Conservation (phyloP, 1,140 invertebrate species). For the Drosophila pallidifrons region DNA sequence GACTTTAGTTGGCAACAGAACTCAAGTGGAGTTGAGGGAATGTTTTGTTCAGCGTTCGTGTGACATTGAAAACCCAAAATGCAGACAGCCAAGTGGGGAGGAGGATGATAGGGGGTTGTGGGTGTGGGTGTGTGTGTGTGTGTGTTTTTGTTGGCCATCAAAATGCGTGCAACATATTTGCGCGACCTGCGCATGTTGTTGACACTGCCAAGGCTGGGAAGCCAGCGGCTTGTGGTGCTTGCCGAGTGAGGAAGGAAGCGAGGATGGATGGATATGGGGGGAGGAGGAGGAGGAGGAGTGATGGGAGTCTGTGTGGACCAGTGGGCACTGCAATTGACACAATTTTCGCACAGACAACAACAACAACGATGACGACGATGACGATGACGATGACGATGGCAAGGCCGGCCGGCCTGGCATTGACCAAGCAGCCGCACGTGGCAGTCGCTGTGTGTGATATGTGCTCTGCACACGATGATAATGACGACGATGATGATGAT, state of each 20-base stretch:
- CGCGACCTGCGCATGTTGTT: slow-evolving; percentile 74
- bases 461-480: slow-evolving; percentile 28
- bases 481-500: slow-evolving; percentile 36
- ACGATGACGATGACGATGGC: slow-evolving; percentile 18
- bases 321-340: slow-evolving; percentile 80
- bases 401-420: slow-evolving; percentile 61
- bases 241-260: not conserved
- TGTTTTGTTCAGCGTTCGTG: slow-evolving; percentile 1
- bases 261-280: not conserved
- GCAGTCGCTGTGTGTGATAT: slow-evolving; percentile 36
- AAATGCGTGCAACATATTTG: slow-evolving; percentile 51
- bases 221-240: slow-evolving; percentile 4
- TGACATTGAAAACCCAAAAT: slow-evolving; percentile 57
- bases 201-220: slow-evolving; percentile 47
- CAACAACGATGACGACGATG: slow-evolving; percentile 24
- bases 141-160: slow-evolving; percentile 15
- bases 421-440: slow-evolving; percentile 58
- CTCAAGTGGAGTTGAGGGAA: not conserved
- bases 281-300: not conserved
- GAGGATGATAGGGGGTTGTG: not conserved
- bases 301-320: slow-evolving; percentile 7
- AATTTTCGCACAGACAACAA: slow-evolving; percentile 64
- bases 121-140: not conserved
- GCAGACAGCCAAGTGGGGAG: not conserved
- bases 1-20: slow-evolving; percentile 8